Base-by-base conservation (phyloP, 2,888 invertebrate species). In the Drosophila flavopinicola region DNA sequence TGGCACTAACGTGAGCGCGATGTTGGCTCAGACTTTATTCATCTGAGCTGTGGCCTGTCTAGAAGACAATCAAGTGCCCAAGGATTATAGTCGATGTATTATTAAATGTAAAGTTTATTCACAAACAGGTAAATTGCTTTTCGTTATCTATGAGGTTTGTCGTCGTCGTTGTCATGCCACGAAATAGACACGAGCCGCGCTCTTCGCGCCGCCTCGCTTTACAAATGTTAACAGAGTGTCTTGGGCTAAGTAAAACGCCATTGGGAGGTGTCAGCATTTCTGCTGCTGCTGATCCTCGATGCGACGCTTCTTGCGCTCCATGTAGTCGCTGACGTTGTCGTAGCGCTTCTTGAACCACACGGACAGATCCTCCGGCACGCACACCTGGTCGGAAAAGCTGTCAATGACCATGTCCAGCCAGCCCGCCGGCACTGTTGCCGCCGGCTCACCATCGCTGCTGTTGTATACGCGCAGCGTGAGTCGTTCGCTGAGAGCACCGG, bases 301-400 rank as follows among this genome's bases (percentile, higher is more conserved):
- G 79, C 96, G 93, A 75, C 93, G 92, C 85, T 94, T 95, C 89
- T 96, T 96, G 71, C 94, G 93, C 89, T 95, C 94, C 85, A 94
- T 93, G 91, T 96, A 96, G 79, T 95, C 95, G 88, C 94, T 94
- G 6, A 96, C 93, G 92, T 95, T 96, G 89, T 96, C 95, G 92
- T 93, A 96, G 85, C 94, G 95, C 78, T 95, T 93, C 90, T 96
- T 96, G 82, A 95, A 96, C 78, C 95, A 92, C 52, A 93, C 88
- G 54, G 93, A 93, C 38, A 94, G 91, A 76, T 91, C 90, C 41
- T 90, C 89, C 10, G 88, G 78, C 5, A 77, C 68, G 49, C 76
- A 76, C 0, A 47, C 33, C n/a, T 79, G 70, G 0, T 76, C 75
- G 5, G 65, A 71, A 53, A 89, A 88, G 17, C 79, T 65, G 2